Evolutionary conservation across 2,888 invertebrate genomes (phyloP).

Genomic region (Chrysodeixis includens): DNA sequence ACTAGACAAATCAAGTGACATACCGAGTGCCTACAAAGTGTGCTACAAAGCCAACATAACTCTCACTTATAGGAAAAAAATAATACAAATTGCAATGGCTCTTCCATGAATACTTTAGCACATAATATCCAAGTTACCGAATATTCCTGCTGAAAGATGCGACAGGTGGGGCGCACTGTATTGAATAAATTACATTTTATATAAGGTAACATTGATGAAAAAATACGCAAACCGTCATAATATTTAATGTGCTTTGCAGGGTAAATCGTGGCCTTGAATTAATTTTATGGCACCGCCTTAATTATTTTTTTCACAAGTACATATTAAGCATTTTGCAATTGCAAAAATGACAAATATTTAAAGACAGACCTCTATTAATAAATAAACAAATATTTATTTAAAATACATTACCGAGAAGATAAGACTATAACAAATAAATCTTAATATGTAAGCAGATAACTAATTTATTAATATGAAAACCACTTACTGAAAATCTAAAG

Average conservation of each 20-base stretch:
- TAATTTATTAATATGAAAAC: not conserved
- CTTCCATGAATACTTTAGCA: slow-evolving; percentile 57
- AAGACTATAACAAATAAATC: no score
- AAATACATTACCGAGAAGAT: no score
- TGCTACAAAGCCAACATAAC: no score
- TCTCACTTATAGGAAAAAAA: not conserved
- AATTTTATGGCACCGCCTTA: no score
- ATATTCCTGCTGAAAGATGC: slow-evolving; percentile 54
- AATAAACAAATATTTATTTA: no score
- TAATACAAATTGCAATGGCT: slow-evolving; percentile 30
- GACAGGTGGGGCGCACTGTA: slow-evolving; percentile 56
- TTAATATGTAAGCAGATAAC: no score
- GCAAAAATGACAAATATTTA: no score
- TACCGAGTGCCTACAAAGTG: no score
- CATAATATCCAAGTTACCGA: slow-evolving; percentile 54
- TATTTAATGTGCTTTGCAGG: slow-evolving; percentile 13
- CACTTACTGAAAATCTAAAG: not conserved
- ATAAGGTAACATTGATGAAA: slow-evolving; percentile 33
- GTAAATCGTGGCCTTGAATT: not conserved
- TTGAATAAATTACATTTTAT: slow-evolving; percentile 63
- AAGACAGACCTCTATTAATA: no score
- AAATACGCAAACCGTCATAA: not conserved
- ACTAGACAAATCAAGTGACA: no score
- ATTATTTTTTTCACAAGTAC: no score
- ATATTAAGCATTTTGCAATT: no score